phyloP scores from a whole-genome alignment of 2,888 invertebrate species.

The Ptychoptera contaminata region DNA sequence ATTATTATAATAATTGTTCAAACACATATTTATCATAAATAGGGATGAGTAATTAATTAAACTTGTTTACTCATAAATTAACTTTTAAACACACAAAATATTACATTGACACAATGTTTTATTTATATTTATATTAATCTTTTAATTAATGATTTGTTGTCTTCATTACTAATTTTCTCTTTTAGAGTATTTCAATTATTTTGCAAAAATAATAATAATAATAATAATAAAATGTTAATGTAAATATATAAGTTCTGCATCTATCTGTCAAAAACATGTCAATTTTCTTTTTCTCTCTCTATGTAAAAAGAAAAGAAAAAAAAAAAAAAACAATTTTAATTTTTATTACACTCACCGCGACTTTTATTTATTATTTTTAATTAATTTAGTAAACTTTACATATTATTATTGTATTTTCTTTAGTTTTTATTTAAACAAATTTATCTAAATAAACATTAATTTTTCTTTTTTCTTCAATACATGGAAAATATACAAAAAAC shows the following conservation, averaged over 20 bases:
- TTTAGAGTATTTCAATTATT: too few species aligned
- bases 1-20: too few species aligned
- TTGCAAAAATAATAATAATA: too few species aligned
- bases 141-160: too few species aligned
- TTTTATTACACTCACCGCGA: neutral
- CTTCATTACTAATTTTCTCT: too few species aligned
- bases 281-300: conserved; percentile 1
- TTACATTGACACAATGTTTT: too few species aligned
- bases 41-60: too few species aligned
- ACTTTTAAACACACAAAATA: too few species aligned
- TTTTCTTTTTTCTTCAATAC: neutral
- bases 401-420: too few species aligned
- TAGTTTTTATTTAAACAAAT: neutral
- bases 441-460: neutral
- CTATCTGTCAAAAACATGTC: conserved; percentile 6
- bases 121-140: too few species aligned
- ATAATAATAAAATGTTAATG: neutral
- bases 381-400: neutral
- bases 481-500: neutral
- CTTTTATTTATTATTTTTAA: neutral
- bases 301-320: neutral
- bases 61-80: too few species aligned
- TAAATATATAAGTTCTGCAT: neutral
- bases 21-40: too few species aligned
- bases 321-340: neutral